Conservation (phyloP, 2,888 invertebrate genomes). For the Orgyia antiqua region DNA sequence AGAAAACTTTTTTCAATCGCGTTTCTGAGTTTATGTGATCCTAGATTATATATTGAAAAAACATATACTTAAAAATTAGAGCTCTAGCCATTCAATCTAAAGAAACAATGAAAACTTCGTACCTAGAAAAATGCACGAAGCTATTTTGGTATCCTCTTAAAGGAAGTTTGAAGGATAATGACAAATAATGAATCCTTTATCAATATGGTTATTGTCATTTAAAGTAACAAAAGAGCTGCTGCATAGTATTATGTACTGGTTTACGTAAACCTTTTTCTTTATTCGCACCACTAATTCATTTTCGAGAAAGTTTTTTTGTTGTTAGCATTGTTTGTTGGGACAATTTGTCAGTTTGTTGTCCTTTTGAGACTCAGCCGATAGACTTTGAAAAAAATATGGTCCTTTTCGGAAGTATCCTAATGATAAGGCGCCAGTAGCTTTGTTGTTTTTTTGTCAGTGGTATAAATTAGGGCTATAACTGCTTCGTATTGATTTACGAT, state of each 20-base stretch:
- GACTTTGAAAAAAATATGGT: constrained; percentile 53
- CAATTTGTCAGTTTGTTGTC: constrained; percentile 72
- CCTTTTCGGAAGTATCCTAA: constrained; percentile 71
- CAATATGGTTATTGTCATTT: constrained; percentile 28
- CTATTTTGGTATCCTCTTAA: constrained; percentile 24
- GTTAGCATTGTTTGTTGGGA: constrained; percentile 56
- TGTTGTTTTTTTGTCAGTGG: constrained; percentile 44
- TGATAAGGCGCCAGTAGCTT: constrained; percentile 74
- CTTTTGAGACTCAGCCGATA: constrained; percentile 56
- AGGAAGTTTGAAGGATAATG: constrained; percentile 29
- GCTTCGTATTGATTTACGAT: constrained; percentile 13
- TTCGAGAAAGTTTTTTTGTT: constrained; percentile 38
- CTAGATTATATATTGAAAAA: no score
- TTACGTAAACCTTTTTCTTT: constrained; percentile 46
- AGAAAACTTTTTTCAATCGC: no score
- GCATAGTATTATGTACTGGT: constrained; percentile 39
- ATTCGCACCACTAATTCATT: constrained; percentile 40
- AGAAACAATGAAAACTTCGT: no score
- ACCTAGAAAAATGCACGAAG: no score
- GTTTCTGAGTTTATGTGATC: no score
- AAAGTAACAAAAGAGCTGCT: constrained; percentile 35
- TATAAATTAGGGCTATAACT: constrained; percentile 44
- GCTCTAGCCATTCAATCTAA: no score
- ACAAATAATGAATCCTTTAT: constrained; percentile 27
- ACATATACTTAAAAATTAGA: no score